Percentiles rank a stretch among this genome's conserved stretches.
Evolutionary conservation across 37 sponge, comb jelly and placozoan genomes (phyloP).

Genomic region (Ianthella basta): DNA sequence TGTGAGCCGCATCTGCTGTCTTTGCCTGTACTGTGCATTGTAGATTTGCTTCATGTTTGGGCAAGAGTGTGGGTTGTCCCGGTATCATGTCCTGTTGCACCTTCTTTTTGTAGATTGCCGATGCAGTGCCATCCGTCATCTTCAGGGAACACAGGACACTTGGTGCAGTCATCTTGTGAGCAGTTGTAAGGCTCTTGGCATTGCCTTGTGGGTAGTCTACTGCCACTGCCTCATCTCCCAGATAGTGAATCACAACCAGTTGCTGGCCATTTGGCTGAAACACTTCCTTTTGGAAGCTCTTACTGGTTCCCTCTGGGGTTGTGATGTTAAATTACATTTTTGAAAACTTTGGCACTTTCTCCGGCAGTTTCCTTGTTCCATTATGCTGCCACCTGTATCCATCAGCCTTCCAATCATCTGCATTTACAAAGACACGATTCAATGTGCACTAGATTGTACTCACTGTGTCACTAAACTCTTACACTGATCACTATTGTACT

Average conservation of each 20-base stretch:
- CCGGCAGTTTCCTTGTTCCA: background rate
- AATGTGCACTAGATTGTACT: background rate
- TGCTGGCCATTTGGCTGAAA: background rate
- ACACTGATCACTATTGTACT: too few relatives aligned
- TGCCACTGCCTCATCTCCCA: slow-evolving; percentile 11
- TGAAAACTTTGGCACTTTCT: background rate
- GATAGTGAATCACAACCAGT: slow-evolving; percentile 7
- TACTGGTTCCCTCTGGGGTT: background rate
- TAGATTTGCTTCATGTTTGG: slow-evolving; percentile 48
- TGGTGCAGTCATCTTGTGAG: slow-evolving; percentile 1
- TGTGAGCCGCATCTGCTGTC: slow-evolving; percentile 25
- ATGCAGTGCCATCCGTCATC: background rate
- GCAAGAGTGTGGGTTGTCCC: background rate
- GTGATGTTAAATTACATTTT: background rate
- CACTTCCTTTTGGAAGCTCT: slow-evolving; percentile 9
- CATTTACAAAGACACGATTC: too few relatives aligned
- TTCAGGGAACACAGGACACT: background rate
- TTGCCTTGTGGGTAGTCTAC: slow-evolving; percentile 21
- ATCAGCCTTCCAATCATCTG: slow-evolving; percentile 26
- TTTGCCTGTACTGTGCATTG: slow-evolving; percentile 23
- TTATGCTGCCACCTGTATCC: slow-evolving; percentile 16
- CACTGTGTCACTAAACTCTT: too few relatives aligned
- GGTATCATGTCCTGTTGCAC: background rate
- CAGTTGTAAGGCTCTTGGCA: background rate
- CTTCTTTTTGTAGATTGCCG: slow-evolving; percentile 12